Conservation (phyloP, 2,113 vertebrate genomes). For the Todiramphus chloris region DNA sequence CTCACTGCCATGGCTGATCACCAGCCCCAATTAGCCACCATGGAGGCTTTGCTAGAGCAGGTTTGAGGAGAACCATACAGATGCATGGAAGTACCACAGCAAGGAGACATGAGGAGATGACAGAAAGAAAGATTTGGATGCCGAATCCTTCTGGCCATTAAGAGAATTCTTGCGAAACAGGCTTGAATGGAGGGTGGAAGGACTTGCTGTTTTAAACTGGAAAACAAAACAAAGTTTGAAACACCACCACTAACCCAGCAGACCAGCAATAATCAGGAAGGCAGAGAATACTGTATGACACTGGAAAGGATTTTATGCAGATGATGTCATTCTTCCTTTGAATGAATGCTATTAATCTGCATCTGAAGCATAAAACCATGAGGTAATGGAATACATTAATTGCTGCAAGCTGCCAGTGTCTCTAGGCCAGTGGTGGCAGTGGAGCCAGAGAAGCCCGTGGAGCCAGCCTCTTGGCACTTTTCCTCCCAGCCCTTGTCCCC, state of each 20-base stretch:
- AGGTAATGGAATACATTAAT: conserved; percentile 49
- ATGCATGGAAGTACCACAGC: not conserved
- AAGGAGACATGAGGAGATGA: not conserved
- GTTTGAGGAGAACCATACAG: not conserved
- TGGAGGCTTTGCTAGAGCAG: not conserved
- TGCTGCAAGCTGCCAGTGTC: conserved; percentile 34
- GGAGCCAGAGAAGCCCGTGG: not conserved
- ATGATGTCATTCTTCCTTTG: conserved; percentile 55
- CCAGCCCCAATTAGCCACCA: not conserved
- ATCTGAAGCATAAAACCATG: conserved; percentile 33
- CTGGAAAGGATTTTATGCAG: conserved; percentile 38
- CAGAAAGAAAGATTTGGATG: not conserved
- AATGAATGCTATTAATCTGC: conserved; percentile 50
- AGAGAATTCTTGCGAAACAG: not conserved
- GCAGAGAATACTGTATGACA: conserved; percentile 6
- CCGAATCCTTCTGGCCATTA: not conserved
- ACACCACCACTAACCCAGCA: not conserved
- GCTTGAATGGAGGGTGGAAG: not conserved
- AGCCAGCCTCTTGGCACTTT: not conserved
- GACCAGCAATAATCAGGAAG: conserved; percentile 43
- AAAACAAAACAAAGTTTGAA: not conserved
- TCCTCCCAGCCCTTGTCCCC: not conserved
- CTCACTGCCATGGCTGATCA: not conserved
- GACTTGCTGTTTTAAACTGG: not conserved
- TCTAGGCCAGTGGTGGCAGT: not conserved